Conservation (phyloP, 2,888 invertebrate genomes). For the Drosophila subsilvestris region DNA sequence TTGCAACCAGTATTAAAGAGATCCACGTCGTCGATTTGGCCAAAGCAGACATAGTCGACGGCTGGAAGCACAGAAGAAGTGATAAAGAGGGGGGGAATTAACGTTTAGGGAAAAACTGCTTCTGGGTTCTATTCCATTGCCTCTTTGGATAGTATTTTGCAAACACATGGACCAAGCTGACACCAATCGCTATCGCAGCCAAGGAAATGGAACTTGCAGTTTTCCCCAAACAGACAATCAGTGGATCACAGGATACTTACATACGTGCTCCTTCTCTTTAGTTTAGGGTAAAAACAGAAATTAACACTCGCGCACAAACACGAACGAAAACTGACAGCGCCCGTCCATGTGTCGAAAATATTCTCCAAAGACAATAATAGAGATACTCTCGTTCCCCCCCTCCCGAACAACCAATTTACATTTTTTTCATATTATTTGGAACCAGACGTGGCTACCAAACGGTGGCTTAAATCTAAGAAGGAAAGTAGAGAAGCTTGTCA, state of each 20-base stretch:
- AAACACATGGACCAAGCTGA: constrained; percentile 81
- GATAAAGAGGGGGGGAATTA: constrained; percentile 16
- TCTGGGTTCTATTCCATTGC: constrained; percentile 82
- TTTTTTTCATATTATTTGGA: not conserved
- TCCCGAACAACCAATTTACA: too few species aligned
- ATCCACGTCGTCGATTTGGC: constrained; percentile 81
- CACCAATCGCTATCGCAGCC: constrained; percentile 69
- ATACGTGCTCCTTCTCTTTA: constrained; percentile 51
- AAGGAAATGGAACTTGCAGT: constrained; percentile 79
- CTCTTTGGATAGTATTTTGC: constrained; percentile 76
- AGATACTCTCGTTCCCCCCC: not conserved
- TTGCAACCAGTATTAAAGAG: constrained; percentile 79
- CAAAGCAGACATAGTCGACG: constrained; percentile 81
- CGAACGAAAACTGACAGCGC: constrained; percentile 24
- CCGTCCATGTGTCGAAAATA: constrained; percentile 75
- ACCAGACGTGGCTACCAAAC: not conserved
- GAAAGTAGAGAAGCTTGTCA: not conserved
- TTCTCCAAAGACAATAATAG: constrained; percentile 65
- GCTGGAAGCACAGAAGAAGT: constrained; percentile 63
- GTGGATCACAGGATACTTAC: constrained; percentile 61
- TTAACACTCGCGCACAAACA: constrained; percentile 32
- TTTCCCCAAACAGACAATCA: constrained; percentile 50
- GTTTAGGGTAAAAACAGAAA: constrained; percentile 2
- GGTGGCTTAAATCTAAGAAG: not conserved
- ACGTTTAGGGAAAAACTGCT: constrained; percentile 67